Evolutionary conservation across 2,888 invertebrate species (phyloP), one percentile per base, ranked within the genome.

Genomic region (Ormyrus rosae): DNA sequence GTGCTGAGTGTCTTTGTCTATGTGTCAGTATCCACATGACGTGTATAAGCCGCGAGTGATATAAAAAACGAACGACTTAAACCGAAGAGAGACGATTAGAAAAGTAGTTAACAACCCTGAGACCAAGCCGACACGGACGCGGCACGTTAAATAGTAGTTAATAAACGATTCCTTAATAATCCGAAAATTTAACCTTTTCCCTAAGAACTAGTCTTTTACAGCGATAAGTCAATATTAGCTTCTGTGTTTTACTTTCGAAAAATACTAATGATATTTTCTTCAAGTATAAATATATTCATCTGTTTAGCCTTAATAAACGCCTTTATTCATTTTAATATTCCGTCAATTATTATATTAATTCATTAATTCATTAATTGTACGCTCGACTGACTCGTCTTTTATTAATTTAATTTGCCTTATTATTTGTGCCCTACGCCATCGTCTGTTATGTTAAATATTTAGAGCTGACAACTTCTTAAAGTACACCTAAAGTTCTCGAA

Each of bases 261-360:
- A 89, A 88, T 88, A 90, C 85, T 88, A 88, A 88, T 87, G 86
- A 88, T 87, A 88, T 88, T 81, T 76, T 86, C 85, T 81, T 88
- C 87, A 86, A 88, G 86, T 89, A 88, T 88, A 89, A 87, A 88
- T 88, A 89, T 87, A 87, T 87, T 86, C 70, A 80, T 82, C 80
- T 80, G 80, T 78, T 78, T 78, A 78, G 71, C 75, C 80, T 80
- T 82, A 80, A 80, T 80, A 80, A 77, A 70, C 77, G 63, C 69
- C 76, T 76, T 79, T 67, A 68, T 71, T 60, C 56, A 51, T 63
- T 74, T 78, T 78, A 34, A 34, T 34, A 71, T 67, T 56, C 19
- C 72, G 65, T 78, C 78, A 78, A 81, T 81, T 71, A 81, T 78
- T 75, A 81, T 63, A 69, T 69, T 77, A 68, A 78, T 81, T 75